Evolutionary conservation across 2,113 vertebrate species (phyloP).

Genomic region (Opisthocomus hoazin): DNA sequence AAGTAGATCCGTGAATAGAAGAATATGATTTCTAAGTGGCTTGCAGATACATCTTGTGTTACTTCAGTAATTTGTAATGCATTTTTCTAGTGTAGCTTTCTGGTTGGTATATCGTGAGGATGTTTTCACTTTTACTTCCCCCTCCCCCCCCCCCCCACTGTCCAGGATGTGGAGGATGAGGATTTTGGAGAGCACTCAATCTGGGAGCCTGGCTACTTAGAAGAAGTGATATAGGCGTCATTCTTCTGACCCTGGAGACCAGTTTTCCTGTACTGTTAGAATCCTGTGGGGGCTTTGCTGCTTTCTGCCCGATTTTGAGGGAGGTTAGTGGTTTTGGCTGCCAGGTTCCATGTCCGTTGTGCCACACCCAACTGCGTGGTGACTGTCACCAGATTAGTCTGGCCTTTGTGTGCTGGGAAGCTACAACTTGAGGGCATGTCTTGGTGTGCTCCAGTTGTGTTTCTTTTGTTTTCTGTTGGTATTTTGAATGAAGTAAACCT

Average conservation of each 20-base stretch:
- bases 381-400: neutral
- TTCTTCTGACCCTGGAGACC: neutral
- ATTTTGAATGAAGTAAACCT: neutral
- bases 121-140: neutral
- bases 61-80: neutral
- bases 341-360: neutral
- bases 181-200: neutral
- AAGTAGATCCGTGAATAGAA: neutral
- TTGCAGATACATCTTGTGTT: neutral
- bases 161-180: neutral
- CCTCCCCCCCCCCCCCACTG: neutral
- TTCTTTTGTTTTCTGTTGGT: slow-evolving; percentile 1
- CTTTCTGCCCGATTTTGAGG: neutral
- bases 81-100: neutral
- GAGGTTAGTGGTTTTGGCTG: neutral
- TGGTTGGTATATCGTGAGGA: neutral
- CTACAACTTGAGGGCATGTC: neutral
- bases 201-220: neutral
- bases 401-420: neutral
- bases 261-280: neutral
- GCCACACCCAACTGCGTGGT: neutral
- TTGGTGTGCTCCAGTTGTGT: neutral
- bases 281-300: neutral
- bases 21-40: neutral
- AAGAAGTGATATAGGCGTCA: neutral